Evolutionary conservation across 2,888 invertebrate species (phyloP), one percentile per base, ranked within the genome.

Genomic region (Pteria penguin): DNA sequence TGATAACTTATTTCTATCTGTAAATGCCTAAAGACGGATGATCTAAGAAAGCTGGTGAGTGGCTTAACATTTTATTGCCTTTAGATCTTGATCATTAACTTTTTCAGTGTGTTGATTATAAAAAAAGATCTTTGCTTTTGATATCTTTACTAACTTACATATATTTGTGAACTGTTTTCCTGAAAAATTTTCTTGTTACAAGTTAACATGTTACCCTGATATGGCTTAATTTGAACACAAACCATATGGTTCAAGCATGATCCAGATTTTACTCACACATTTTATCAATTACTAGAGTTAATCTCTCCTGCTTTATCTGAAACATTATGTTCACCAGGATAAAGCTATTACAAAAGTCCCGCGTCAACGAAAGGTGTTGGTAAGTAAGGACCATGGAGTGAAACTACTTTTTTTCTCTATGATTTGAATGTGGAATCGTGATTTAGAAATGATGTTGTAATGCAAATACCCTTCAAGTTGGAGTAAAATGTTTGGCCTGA

Each of bases 11-110:
- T 67, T 55, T 54, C 54, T 74, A 68, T 74, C 58, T 73, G 36
- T 68, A 67, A 75, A 36, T 70, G 70, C 70, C 52, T 31, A 65
- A 67, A 75, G 75, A 75, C 33, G 75, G 75, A 75, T 65, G 75
- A 75, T 75, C 36, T 69, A 29, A 63, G 57, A 69, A 57, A 26
- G 52, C 33, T 75, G 75, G 75, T 75, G 70, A 75, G 75, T 75
- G 32, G 33, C 24, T 24, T 57, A 26, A 63, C 36, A 72, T 55
- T 63, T 72, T 33, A 45, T 24, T 24, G 29, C 36, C 36, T 33
- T 61, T 70, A 60, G 36, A 36, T 36, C 24, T 36, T 45, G 52
- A n/a, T n/a, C 29, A 58, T 70, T 70, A 58, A 58, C 5, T 63
- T 57, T 69, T n/a, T 18, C 54, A n/a, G 5, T n/a, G 18, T 32